phyloP scores from a whole-genome alignment of 2,797 vertebrate genomes.

The Echeneis naucrates region DNA sequence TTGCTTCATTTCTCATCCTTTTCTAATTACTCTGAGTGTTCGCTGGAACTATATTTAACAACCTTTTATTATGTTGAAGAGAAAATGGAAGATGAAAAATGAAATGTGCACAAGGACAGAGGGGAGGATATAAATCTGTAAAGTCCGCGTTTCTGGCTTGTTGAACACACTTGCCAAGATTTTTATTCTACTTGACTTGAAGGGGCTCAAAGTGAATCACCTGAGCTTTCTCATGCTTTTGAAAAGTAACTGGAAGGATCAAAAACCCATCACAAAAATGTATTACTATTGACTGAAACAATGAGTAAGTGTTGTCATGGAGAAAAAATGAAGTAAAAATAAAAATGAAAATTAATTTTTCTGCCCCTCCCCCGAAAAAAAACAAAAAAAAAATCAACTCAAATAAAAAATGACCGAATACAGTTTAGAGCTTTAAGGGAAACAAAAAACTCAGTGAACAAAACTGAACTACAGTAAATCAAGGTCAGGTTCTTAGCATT shows the following conservation, averaged over 20 bases:
- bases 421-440: neutral
- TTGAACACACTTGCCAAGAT: slow-evolving; percentile 59
- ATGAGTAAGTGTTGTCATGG: neutral
- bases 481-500: neutral
- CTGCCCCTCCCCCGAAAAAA: neutral
- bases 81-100: slow-evolving; percentile 68
- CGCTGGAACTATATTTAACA: slow-evolving; percentile 81
- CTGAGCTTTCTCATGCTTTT: slow-evolving; percentile 20
- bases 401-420: slow-evolving; percentile 7
- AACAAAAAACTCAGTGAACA: neutral
- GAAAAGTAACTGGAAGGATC: slow-evolving; percentile 42
- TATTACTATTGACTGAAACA: slow-evolving; percentile 22
- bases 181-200: slow-evolving; percentile 55
- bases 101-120: slow-evolving; percentile 54
- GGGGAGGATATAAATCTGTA: slow-evolving; percentile 65
- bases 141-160: slow-evolving; percentile 58
- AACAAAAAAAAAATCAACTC: neutral
- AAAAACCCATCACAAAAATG: slow-evolving; percentile 21
- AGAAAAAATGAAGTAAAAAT: neutral
- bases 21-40: slow-evolving; percentile 83
- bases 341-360: neutral
- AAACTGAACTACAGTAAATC: neutral
- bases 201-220: slow-evolving; percentile 44
- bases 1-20: slow-evolving; percentile 75
- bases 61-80: slow-evolving; percentile 72